Conservation (phyloP, 2,113 vertebrate genomes). For the Tiliqua scincoides region DNA sequence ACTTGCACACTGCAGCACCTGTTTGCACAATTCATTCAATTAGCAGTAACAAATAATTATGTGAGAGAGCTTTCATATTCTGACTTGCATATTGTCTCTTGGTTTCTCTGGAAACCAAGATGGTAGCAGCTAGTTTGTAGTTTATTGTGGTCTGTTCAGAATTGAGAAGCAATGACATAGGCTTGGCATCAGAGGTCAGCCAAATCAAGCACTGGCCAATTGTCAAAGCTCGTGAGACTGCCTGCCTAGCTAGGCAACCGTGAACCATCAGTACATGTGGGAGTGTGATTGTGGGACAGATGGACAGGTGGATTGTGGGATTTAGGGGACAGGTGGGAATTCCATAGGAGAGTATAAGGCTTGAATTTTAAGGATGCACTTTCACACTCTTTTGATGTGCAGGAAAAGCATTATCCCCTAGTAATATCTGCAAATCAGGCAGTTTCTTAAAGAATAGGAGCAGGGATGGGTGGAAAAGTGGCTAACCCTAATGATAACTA, state of each 20-base stretch:
- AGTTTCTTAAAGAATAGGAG: neutral
- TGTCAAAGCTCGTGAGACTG: too few relatives aligned
- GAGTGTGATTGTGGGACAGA: too few relatives aligned
- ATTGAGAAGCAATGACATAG: neutral
- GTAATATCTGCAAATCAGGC: neutral
- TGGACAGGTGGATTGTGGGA: too few relatives aligned
- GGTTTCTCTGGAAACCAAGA: neutral
- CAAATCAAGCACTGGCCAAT: too few relatives aligned
- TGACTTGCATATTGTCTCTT: neutral
- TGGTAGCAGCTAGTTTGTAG: neutral
- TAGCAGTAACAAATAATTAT: neutral
- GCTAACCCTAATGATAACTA: neutral
- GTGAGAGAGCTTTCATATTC: neutral
- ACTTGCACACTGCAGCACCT: neutral
- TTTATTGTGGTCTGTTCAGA: neutral
- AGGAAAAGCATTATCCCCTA: neutral
- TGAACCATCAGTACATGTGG: too few relatives aligned
- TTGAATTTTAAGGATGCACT: neutral
- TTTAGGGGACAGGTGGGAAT: too few relatives aligned
- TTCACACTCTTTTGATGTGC: neutral
- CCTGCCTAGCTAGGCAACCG: too few relatives aligned
- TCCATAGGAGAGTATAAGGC: too few relatives aligned
- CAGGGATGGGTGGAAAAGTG: neutral
- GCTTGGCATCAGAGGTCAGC: too few relatives aligned
- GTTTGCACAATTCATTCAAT: neutral